Base-by-base conservation (phyloP, 2,888 invertebrate genomes). In the Xestia c-nigrum region DNA sequence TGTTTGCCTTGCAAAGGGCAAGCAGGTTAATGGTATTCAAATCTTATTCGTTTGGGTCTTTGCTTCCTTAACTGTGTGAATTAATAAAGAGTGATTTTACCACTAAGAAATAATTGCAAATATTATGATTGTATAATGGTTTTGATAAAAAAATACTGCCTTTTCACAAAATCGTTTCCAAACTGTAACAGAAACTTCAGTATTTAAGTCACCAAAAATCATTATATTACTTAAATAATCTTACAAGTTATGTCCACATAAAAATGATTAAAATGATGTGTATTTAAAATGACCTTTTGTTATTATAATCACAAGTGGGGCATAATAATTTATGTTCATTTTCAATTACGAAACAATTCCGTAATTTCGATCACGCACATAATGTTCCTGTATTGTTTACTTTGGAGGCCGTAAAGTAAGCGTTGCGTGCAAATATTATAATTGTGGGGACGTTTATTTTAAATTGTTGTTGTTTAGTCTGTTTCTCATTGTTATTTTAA, bases 311-410 rank as follows among this genome's bases (percentile, higher is more conserved):
- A 80, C 68, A 87, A 85, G 87, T 87, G 88, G 88, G 83, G 79
- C 74, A 80, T 83, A 85, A 85, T 76, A 88, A 87, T 87, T 85
- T 86, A 81, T 81, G 87, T 81, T 72, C 65, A 79, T 91, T 90
- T 91, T 91, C 91, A 90, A 89, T 93, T 92, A 88, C 91, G 74
- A 84, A 81, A 89, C 80, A 76, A 81, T 89, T 85, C 80, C 79
- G 67, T 75, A 88, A 87, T 81, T 84, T 80, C 82, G 80, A 89
- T 90, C 89, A 90, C 88, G 90, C 87, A 87, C 85, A 85, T 85
- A 84, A 67, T 80, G 80, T 84, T 83, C 81, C 69, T 88, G 86
- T 82, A 87, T 89, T 89, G 88, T 86, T 88, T 78, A 74, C 81
- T 80, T 79, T 83, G 69, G 83, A 73, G 89, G 92, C 92, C 76